Conservation (phyloP, 2,113 vertebrate genomes). For the Hydrochoerus hydrochaeris region DNA sequence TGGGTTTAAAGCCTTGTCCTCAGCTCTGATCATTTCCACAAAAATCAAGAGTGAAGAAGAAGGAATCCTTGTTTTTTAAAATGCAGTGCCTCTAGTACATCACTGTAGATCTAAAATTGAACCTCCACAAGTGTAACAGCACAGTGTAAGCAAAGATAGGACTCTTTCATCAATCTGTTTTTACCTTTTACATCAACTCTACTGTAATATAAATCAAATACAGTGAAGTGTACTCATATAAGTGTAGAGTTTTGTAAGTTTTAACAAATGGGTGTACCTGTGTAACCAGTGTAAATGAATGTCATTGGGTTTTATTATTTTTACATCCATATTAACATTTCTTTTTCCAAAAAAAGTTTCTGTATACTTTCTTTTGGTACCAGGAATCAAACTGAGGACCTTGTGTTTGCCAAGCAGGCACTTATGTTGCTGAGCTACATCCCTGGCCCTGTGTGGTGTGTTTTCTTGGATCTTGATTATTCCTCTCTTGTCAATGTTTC, state of each 20-base stretch:
- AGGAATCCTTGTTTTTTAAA: slow-evolving; percentile 12
- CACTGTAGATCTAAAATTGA: slow-evolving; percentile 54
- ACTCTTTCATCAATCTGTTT: background rate
- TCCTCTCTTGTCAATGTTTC: background rate
- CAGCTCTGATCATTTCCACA: background rate
- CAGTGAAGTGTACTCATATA: background rate
- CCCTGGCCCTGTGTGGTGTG: background rate
- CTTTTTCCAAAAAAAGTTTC: background rate
- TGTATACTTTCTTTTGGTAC: background rate
- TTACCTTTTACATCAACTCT: slow-evolving; percentile 34
- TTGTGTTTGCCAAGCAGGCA: too few species aligned
- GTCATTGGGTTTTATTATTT: background rate
- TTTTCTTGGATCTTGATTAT: background rate
- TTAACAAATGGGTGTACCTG: background rate
- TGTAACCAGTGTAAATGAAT: background rate
- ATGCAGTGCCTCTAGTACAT: background rate
- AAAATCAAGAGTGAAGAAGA: background rate
- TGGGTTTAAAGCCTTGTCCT: background rate
- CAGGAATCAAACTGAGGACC: too few species aligned
- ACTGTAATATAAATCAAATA: background rate
- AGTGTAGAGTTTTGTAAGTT: background rate
- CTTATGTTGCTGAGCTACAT: too few species aligned
- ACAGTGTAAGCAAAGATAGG: background rate
- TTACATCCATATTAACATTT: background rate
- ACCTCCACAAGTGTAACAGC: background rate